These are phyloP conservation scores for Acipenser transmontanus DNA, from an alignment of 2,797 vertebrate species.

Conservation along the genomic window DNA sequence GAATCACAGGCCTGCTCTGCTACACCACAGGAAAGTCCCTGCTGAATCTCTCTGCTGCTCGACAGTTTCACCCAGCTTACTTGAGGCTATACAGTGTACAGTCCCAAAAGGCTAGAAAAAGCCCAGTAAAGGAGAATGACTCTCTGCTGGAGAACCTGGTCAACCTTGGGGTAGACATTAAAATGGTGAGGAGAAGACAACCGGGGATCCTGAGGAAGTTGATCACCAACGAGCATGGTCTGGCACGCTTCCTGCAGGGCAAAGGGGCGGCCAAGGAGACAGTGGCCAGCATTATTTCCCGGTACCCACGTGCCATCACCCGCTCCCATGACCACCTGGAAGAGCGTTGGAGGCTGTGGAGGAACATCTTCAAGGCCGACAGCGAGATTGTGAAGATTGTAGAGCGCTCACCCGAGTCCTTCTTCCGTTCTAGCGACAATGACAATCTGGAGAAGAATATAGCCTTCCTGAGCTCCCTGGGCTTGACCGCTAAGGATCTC, in stretches of 20 bases:
- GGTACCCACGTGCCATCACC: slow-evolving; percentile 64
- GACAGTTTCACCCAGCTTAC: slow-evolving; percentile 16
- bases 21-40: neutral
- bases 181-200: slow-evolving; percentile 50
- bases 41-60: slow-evolving; percentile 5
- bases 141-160: slow-evolving; percentile 57
- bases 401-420: slow-evolving; percentile 65
- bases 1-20: neutral
- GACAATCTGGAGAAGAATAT: slow-evolving; percentile 66
- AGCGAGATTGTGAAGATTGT: slow-evolving; percentile 62
- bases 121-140: slow-evolving; percentile 41
- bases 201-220: slow-evolving; percentile 55
- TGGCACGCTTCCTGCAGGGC: slow-evolving; percentile 55
- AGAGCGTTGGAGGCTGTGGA: slow-evolving; percentile 71
- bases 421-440: slow-evolving; percentile 69
- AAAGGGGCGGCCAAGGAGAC: slow-evolving; percentile 55
- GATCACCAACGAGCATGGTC: slow-evolving; percentile 54
- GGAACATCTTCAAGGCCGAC: slow-evolving; percentile 54
- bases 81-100: slow-evolving; percentile 28
- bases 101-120: neutral
- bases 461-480: slow-evolving; percentile 55
- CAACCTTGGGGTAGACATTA: slow-evolving; percentile 59
- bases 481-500: slow-evolving; percentile 52
- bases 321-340: slow-evolving; percentile 58
- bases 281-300: slow-evolving; percentile 65